phyloP scores from a whole-genome alignment of 2,113 vertebrate genomes.

The Cathartes aura region DNA sequence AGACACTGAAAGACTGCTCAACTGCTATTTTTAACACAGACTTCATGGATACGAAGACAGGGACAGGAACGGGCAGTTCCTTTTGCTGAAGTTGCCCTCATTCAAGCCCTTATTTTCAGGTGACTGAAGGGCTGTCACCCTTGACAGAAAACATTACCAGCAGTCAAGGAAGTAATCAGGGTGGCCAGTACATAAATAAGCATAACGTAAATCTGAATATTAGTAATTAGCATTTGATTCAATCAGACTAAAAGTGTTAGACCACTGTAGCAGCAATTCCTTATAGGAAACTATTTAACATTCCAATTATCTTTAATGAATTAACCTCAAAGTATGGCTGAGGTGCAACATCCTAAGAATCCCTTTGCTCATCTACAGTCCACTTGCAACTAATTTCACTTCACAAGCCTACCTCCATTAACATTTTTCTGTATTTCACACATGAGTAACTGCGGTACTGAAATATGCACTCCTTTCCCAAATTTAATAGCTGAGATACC shows the following conservation, averaged over 20 bases:
- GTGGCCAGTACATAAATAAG: conserved; percentile 39
- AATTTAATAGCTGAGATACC: conserved; percentile 39
- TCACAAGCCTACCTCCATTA: conserved; percentile 25
- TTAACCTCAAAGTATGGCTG: conserved; percentile 13
- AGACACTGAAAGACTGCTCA: neutral
- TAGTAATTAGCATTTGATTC: conserved; percentile 47
- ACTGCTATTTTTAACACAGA: neutral
- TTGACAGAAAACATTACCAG: neutral
- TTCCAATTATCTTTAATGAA: conserved; percentile 56
- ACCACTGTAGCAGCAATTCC: neutral
- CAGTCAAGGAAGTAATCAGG: conserved; percentile 23
- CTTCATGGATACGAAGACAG: neutral
- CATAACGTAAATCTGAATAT: conserved; percentile 47
- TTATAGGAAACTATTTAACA: conserved; percentile 41
- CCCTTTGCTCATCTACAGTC: conserved; percentile 55
- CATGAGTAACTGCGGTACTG: conserved; percentile 5
- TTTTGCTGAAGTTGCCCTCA: neutral
- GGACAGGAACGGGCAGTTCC: neutral
- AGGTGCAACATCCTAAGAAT: conserved; percentile 25
- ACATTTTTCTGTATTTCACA: conserved; percentile 68
- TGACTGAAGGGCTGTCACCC: neutral
- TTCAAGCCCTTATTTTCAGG: neutral
- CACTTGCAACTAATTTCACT: conserved; percentile 55
- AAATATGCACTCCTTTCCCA: conserved; percentile 27
- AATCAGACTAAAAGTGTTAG: neutral